Percentiles rank a stretch among this genome's conserved stretches.
These are phyloP conservation scores for Paracanthobrama guichenoti DNA, from an alignment of 2,113 vertebrate genomes.

Conservation along the genomic window DNA sequence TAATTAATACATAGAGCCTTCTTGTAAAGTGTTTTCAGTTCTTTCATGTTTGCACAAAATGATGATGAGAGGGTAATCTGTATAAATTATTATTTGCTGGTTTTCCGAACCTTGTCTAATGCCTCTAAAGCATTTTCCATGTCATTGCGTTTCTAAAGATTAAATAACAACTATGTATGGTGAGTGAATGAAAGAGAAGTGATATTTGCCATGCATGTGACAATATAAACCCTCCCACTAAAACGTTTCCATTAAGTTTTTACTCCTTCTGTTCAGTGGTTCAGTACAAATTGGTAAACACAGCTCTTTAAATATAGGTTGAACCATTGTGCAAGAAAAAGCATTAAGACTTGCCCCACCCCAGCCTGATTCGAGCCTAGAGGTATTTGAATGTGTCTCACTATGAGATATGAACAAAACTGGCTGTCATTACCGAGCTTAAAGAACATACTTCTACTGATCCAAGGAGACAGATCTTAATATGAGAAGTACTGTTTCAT, in stretches of 20 bases:
- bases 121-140: conserved; percentile 9
- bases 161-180: background rate
- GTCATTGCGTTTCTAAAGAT: conserved; percentile 6
- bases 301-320: conserved; percentile 1
- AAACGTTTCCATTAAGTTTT: conserved; percentile 5
- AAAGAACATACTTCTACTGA: conserved; percentile 58
- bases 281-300: conserved; percentile 29
- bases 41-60: background rate
- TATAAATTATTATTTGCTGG: background rate
- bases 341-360: background rate
- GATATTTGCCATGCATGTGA: background rate
- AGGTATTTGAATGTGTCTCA: conserved; percentile 13
- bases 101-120: background rate
- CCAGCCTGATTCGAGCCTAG: background rate
- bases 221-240: conserved; percentile 12
- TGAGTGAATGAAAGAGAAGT: conserved; percentile 16
- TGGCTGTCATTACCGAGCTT: conserved; percentile 60
- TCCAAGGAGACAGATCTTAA: conserved; percentile 60
- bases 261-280: conserved; percentile 5
- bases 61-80: background rate
- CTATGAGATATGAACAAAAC: conserved; percentile 60
- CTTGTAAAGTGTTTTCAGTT: background rate
- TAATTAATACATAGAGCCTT: background rate
- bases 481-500: conserved; percentile 57
- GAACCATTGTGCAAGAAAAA: conserved; percentile 19